Percentiles rank a stretch among this genome's conserved stretches.
phyloP scores from a whole-genome alignment of 2,797 vertebrate species.

The Bradypus variegatus region DNA sequence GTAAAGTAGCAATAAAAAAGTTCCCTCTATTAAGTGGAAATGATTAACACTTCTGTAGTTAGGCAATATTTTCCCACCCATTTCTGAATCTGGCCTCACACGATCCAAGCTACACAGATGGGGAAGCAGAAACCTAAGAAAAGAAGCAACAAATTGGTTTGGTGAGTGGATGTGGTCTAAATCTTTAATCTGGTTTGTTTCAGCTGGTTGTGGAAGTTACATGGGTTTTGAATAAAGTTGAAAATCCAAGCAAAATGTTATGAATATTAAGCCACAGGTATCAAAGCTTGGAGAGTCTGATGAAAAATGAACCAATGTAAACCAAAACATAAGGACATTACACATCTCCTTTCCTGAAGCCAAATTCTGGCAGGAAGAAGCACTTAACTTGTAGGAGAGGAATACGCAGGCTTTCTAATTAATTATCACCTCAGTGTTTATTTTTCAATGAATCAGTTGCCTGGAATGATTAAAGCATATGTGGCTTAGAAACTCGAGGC shows the following conservation, averaged over 20 bases:
- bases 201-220: conserved; percentile 40
- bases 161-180: conserved; percentile 56
- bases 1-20: conserved; percentile 46
- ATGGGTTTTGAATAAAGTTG: conserved; percentile 41
- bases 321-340: background rate
- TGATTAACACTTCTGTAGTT: conserved; percentile 52
- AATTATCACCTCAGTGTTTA: conserved; percentile 49
- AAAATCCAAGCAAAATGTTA: conserved; percentile 56
- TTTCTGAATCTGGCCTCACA: conserved; percentile 50
- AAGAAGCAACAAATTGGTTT: conserved; percentile 53
- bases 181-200: conserved; percentile 61
- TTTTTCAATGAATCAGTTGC: conserved; percentile 38
- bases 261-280: conserved; percentile 39
- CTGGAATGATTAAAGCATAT: conserved; percentile 14
- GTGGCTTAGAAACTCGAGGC: background rate
- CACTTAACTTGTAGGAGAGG: conserved; percentile 13
- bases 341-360: conserved; percentile 15
- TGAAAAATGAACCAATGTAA: conserved; percentile 46
- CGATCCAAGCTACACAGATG: conserved; percentile 45
- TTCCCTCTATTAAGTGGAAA: conserved; percentile 53
- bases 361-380: conserved; percentile 30
- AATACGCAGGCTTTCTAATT: conserved; percentile 15
- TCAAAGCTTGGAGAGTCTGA: conserved; percentile 40
- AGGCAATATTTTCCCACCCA: conserved; percentile 41
- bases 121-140: conserved; percentile 45